Evolutionary conservation across 1,140 invertebrate genomes (phyloP).

Genomic region (Cyrtorhinus lividipennis): DNA sequence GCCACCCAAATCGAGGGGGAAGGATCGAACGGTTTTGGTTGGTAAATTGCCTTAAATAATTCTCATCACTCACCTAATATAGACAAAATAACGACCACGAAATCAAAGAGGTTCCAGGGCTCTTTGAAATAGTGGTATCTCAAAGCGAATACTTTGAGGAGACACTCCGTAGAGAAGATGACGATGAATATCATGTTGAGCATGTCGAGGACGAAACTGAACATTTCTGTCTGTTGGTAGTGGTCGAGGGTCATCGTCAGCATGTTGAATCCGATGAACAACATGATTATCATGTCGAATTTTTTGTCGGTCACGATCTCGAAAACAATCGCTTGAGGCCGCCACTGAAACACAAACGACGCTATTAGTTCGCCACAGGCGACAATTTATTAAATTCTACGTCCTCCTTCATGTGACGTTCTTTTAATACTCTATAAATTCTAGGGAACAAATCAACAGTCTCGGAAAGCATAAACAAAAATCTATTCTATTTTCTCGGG

Average conservation of each 20-base stretch:
- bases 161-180: constrained; percentile 94
- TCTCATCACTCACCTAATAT: constrained; percentile 68
- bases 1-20: too few relatives aligned
- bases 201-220: constrained; percentile 69
- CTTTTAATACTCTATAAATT: too few relatives aligned
- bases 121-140: constrained; percentile 97
- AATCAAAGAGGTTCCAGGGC: constrained; percentile 99
- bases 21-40: neutral
- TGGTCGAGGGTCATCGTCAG: constrained; percentile 96
- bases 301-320: constrained; percentile 96
- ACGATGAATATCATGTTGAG: constrained; percentile 96
- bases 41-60: constrained; percentile 2
- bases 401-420: too few relatives aligned
- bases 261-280: constrained; percentile 98
- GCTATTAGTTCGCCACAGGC: too few relatives aligned
- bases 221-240: constrained; percentile 72
- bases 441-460: too few relatives aligned
- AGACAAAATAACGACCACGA: constrained; percentile 95
- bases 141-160: constrained; percentile 92
- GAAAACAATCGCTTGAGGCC: constrained; percentile 88
- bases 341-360: constrained; percentile 60
- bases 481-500: too few relatives aligned
- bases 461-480: too few relatives aligned
- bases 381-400: too few relatives aligned
- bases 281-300: constrained; percentile 99